Evolutionary conservation across 2,888 invertebrate genomes (phyloP), one percentile per base, ranked within the genome.

Genomic region (Caenorhabditis sp.): DNA sequence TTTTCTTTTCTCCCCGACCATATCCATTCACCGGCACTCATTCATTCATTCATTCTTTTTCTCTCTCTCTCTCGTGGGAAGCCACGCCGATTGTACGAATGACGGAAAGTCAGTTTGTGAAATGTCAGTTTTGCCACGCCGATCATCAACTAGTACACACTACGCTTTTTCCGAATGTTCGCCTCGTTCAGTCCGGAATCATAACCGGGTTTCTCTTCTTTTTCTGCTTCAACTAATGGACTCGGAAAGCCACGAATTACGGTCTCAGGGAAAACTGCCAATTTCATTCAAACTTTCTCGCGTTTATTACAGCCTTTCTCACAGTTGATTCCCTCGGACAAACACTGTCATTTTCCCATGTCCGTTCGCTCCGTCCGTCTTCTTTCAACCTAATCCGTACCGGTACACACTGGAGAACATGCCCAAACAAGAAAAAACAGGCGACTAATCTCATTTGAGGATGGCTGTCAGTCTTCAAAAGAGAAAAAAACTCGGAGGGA

Each of bases 291-390:
- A 45, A 50, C 41, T 62, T 52, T 62, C 62, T 62, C 62, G 50
- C 62, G 62, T 62, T 62, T 62, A 62, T 62, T 62, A 62, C 41
- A 22, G 55, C 11, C 13, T 13, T 37, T 53, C 37, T 13, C 53
- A 53, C 37, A n/a, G 2, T n/a, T 50, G 1, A 32, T 15, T 35
- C 9, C 8, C 45, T 59, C 46, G 59, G 59, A 45, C 45, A 46
- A 24, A 39, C 35, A 66, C 66, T 41, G 58, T 58, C 68, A 68
- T 50, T 52, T 68, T 68, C 68, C 68, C 68, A 68, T 68, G 68
- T 68, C 52, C 22, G 27, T 46, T 22, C 30, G n/a, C 30, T 52
- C 37, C 52, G 9, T 35, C 65, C 65, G 45, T 65, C 26, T 46
- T 32, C 32, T 22, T 50, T 22, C 17, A 30, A 27, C 52, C 50